Evolutionary conservation across 35 echinoderm and acorn worm species (phyloP).

Genomic region (Heliocidaris erythrogramma): DNA sequence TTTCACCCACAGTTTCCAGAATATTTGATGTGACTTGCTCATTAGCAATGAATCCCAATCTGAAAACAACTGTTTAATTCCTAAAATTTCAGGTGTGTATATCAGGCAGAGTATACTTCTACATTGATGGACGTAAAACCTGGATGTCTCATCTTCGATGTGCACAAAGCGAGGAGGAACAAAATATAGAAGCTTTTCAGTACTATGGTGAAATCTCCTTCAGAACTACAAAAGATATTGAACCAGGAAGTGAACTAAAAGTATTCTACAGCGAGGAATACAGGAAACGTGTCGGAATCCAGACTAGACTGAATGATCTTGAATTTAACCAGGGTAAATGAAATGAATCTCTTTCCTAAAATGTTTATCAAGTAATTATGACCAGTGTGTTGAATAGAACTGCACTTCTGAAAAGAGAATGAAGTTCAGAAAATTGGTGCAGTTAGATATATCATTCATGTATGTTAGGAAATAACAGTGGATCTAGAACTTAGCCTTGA

Average conservation of each 20-base stretch:
- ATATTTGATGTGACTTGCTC: background rate
- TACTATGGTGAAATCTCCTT: background rate
- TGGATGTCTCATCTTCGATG: background rate
- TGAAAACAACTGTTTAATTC: background rate
- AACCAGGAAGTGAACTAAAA: background rate
- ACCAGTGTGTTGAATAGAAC: no score
- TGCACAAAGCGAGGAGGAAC: background rate
- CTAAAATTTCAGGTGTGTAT: background rate
- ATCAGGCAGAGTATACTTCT: background rate
- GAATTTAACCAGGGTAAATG: background rate
- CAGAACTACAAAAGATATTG: background rate
- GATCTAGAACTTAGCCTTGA: background rate
- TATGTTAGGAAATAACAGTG: background rate
- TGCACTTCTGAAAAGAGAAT: no score
- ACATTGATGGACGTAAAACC: background rate
- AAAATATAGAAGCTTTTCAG: background rate
- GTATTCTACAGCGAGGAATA: background rate
- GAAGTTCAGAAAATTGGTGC: no score
- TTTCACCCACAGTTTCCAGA: background rate
- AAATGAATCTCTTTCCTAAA: background rate
- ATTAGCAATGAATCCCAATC: background rate
- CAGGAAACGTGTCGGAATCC: background rate
- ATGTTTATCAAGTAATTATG: no score
- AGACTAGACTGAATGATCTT: background rate
- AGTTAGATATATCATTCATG: no score